phyloP scores from a whole-genome alignment of 1,140 invertebrate species.

The Triops cancriformis region DNA sequence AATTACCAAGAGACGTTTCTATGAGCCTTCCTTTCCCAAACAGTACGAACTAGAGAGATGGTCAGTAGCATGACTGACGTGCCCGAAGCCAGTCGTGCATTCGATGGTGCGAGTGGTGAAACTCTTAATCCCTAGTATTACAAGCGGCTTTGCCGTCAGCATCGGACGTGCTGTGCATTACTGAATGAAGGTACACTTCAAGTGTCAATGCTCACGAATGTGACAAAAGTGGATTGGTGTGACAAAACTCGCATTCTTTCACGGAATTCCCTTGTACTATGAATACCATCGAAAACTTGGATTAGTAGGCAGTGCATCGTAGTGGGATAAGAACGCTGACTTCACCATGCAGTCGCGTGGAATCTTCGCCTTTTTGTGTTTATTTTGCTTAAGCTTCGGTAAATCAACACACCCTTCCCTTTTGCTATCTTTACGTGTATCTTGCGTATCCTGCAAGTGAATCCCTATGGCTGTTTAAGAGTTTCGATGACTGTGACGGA shows the following conservation, averaged over 20 bases:
- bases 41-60: background rate
- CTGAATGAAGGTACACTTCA: background rate
- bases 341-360: background rate
- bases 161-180: background rate
- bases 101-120: background rate
- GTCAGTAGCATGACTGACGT: constrained; percentile 4
- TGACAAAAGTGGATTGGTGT: background rate
- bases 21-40: background rate
- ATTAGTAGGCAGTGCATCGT: background rate
- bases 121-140: background rate
- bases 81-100: background rate
- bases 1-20: background rate
- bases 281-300: background rate
- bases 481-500: too few species aligned
- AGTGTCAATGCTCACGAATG: background rate
- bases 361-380: background rate
- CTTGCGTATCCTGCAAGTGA: background rate
- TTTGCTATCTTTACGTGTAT: background rate
- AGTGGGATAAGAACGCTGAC: background rate
- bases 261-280: background rate
- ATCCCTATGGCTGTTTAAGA: background rate
- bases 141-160: too few species aligned
- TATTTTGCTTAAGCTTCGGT: background rate
- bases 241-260: background rate
- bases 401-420: background rate